Percentiles rank a stretch among this genome's conserved stretches.
Conservation (phyloP, 2,888 invertebrate genomes). For the Hedya salicella region DNA sequence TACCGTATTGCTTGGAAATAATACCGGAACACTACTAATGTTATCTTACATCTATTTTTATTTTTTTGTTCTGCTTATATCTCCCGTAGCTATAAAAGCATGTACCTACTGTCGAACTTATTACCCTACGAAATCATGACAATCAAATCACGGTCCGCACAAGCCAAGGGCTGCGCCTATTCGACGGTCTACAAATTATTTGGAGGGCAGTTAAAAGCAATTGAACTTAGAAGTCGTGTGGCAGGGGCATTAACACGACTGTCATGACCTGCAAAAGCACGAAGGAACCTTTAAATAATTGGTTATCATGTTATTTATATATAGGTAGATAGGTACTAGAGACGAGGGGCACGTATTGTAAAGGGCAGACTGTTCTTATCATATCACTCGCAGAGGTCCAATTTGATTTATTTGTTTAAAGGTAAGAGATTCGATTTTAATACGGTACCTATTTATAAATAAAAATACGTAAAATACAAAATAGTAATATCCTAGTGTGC, state of each 20-base stretch:
- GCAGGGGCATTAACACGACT: conserved; percentile 47
- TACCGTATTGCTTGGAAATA: too few species aligned
- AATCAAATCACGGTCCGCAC: conserved; percentile 3
- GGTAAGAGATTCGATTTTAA: background rate
- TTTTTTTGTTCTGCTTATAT: too few species aligned
- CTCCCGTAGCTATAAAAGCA: too few species aligned
- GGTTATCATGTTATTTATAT: conserved; percentile 25
- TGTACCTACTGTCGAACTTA: background rate
- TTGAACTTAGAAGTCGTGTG: conserved; percentile 55
- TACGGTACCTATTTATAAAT: background rate
- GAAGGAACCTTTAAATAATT: conserved; percentile 19
- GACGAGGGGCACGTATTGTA: conserved; percentile 26
- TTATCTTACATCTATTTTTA: too few species aligned
- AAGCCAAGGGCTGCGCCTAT: conserved; percentile 5
- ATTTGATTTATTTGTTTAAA: background rate
- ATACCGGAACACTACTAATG: too few species aligned
- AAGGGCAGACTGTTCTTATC: conserved; percentile 31
- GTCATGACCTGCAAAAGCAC: conserved; percentile 48
- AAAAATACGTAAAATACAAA: too few species aligned
- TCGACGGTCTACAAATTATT: conserved; percentile 41
- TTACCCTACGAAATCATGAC: background rate
- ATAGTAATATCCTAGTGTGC: too few species aligned
- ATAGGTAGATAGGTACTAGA: background rate
- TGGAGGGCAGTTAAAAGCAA: conserved; percentile 46
- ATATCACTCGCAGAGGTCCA: background rate